Evolutionary conservation across 2,797 vertebrate genomes (phyloP).

Genomic region (Sorex maritimensis): DNA sequence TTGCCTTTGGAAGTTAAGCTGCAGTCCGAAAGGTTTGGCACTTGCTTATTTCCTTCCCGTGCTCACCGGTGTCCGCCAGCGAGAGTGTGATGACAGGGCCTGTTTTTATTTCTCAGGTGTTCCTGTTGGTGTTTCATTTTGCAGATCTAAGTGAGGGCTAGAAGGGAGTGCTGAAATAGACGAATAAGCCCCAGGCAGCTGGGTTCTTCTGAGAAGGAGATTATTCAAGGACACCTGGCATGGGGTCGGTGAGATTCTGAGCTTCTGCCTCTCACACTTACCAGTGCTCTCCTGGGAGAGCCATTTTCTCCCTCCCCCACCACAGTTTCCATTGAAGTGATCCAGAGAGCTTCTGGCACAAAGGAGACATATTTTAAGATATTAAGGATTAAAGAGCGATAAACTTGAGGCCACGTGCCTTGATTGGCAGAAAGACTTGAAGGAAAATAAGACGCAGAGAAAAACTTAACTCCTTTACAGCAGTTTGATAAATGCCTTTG

Average conservation of each 20-base stretch:
- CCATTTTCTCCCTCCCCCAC: background rate
- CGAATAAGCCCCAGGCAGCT: background rate
- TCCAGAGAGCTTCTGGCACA: background rate
- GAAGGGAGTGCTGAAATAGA: conserved; percentile 50
- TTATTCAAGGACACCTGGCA: background rate
- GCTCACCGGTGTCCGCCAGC: conserved; percentile 27
- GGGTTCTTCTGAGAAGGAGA: conserved; percentile 20
- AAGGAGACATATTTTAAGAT: conserved; percentile 56
- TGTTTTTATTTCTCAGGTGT: conserved; percentile 70
- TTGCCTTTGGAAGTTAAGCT: conserved; percentile 43
- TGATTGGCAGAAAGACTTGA: conserved; percentile 45
- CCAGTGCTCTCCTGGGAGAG: background rate
- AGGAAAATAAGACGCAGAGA: background rate
- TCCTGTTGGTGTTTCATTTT: conserved; percentile 82
- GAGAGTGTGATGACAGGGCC: conserved; percentile 62
- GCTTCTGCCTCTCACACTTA: background rate
- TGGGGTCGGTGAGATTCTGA: conserved; percentile 10
- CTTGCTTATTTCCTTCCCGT: conserved; percentile 57
- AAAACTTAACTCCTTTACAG: conserved; percentile 2
- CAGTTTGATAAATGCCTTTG: conserved; percentile 5
- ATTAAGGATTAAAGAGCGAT: background rate
- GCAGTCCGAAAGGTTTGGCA: conserved; percentile 60
- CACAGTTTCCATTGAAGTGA: conserved; percentile 14
- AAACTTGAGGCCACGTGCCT: background rate
- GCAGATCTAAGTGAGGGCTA: conserved; percentile 38